A percentile compares a stretch with the other conserved stretches of the same genome.
Conservation (phyloP, 2,888 invertebrate genomes). For the Zele albiditarsus region DNA sequence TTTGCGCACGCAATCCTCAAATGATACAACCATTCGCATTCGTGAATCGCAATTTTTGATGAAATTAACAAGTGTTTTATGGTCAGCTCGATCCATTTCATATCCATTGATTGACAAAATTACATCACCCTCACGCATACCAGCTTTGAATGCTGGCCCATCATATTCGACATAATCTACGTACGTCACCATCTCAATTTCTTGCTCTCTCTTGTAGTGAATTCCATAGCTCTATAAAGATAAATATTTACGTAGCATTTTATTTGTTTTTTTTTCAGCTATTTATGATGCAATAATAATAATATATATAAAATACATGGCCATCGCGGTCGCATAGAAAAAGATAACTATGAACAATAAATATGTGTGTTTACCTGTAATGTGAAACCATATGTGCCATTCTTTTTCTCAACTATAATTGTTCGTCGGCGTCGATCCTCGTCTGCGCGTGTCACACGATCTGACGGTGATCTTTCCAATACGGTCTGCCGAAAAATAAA, state of each 20-base stretch:
- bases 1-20: slow-evolving; percentile 96
- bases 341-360: not conserved
- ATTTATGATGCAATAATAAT: too few relatives aligned
- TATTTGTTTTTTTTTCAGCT: too few relatives aligned
- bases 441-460: slow-evolving; percentile 83
- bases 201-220: slow-evolving; percentile 94
- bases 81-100: slow-evolving; percentile 96
- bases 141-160: slow-evolving; percentile 93
- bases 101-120: slow-evolving; percentile 97
- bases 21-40: slow-evolving; percentile 96
- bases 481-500: slow-evolving; percentile 74
- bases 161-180: slow-evolving; percentile 96
- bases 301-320: too few relatives aligned
- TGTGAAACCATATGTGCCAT: slow-evolving; percentile 95
- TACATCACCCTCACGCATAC: slow-evolving; percentile 97
- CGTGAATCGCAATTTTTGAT: slow-evolving; percentile 91
- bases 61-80: slow-evolving; percentile 92
- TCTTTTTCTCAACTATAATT: slow-evolving; percentile 93
- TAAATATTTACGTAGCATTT: slow-evolving; percentile 29
- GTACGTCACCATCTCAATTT: slow-evolving; percentile 97
- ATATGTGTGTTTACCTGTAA: slow-evolving; percentile 77
- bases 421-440: slow-evolving; percentile 91
- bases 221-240: slow-evolving; percentile 91
- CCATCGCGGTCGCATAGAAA: too few relatives aligned
- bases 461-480: slow-evolving; percentile 82